Evolutionary conservation across 2,888 invertebrate genomes (phyloP).

Genomic region (Autographa pulchrina): DNA sequence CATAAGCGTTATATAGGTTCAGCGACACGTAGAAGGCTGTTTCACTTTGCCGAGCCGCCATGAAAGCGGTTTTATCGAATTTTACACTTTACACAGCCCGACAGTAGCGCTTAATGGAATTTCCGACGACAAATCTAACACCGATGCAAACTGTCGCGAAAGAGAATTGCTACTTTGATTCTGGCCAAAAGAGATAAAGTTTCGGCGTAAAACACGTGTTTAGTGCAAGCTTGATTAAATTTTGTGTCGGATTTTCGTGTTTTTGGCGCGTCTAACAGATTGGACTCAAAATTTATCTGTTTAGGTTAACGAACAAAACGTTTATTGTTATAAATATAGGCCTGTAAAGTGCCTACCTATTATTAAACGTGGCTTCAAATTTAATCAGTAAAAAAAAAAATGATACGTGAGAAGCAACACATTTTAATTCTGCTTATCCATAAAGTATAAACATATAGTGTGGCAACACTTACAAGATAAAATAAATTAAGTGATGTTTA

Average conservation of each 20-base stretch:
- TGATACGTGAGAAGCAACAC: too few species aligned
- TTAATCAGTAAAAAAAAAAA: too few species aligned
- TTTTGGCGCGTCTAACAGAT: constrained; percentile 22
- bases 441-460: too few species aligned
- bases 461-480: too few species aligned
- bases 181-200: constrained; percentile 53
- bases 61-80: constrained; percentile 59
- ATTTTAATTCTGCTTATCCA: too few species aligned
- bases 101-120: constrained; percentile 54
- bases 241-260: constrained; percentile 12
- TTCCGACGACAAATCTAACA: constrained; percentile 56
- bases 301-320: background rate
- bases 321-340: background rate
- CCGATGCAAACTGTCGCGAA: constrained; percentile 53
- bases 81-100: constrained; percentile 57
- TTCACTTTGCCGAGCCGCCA: constrained; percentile 28
- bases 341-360: background rate
- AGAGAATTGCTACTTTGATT: constrained; percentile 57
- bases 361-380: too few species aligned
- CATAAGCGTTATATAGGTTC: constrained; percentile 9
- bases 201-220: constrained; percentile 45
- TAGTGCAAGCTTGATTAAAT: constrained; percentile 46
- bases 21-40: constrained; percentile 10
- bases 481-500: too few species aligned
- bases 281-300: constrained; percentile 23